phyloP scores from a whole-genome alignment of 2,888 invertebrate species.

The Drosophila aldrichi region DNA sequence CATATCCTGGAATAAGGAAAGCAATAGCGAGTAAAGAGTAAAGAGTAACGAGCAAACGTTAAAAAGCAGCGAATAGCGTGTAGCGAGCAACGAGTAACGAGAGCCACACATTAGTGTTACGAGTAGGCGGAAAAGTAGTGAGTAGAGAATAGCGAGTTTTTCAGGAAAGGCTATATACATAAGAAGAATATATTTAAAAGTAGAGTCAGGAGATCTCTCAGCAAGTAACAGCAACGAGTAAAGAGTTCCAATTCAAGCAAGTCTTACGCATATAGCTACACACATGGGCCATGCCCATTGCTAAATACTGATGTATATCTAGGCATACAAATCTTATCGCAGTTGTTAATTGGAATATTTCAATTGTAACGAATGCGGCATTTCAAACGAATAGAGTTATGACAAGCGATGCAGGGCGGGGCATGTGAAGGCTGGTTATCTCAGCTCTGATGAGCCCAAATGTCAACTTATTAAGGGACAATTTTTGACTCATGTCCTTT shows the following conservation, averaged over 20 bases:
- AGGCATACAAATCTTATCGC: neutral
- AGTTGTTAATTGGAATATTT: neutral
- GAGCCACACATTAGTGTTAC: too few species aligned
- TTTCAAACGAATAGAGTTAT: neutral
- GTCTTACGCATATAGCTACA: neutral
- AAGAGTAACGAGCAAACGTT: too few species aligned
- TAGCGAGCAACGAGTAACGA: too few species aligned
- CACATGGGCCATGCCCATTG: neutral
- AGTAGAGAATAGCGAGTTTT: too few species aligned
- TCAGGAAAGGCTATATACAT: too few species aligned
- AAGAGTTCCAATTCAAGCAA: neutral
- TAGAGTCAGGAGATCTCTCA: too few species aligned
- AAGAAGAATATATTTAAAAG: too few species aligned
- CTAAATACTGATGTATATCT: neutral
- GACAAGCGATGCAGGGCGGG: neutral
- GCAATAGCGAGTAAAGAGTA: too few species aligned
- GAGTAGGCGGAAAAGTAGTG: neutral
- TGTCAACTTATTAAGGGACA: conserved; percentile 5
- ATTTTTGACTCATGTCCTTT: conserved; percentile 15
- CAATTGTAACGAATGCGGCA: neutral
- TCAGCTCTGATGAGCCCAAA: neutral
- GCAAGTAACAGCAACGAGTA: neutral
- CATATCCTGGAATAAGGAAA: too few species aligned
- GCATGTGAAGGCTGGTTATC: conserved; percentile 3
- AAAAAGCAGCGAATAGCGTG: neutral